These are phyloP conservation scores for Ophiothrix spiculata DNA, from an alignment of 35 echinoderm and acorn worm genomes.

Conservation along the genomic window DNA sequence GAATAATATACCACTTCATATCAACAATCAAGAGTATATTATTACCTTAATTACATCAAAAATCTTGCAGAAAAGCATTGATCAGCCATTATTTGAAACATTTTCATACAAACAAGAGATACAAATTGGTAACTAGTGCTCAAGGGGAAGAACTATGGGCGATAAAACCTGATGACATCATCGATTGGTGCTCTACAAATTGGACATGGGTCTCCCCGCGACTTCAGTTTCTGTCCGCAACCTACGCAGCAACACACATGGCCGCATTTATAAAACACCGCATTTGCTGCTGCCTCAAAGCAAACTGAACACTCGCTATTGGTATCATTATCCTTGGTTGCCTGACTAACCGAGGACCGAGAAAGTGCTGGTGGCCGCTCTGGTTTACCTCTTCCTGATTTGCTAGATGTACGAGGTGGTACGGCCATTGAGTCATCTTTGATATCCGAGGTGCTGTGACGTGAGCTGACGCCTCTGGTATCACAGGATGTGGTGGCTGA, in stretches of 20 bases:
- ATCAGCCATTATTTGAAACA: too few species aligned
- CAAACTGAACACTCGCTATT: slow-evolving; percentile 85
- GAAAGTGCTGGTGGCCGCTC: neutral
- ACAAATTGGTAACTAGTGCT: too few species aligned
- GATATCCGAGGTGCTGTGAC: neutral
- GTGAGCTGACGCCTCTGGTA: neutral
- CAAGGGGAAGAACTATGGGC: slow-evolving; percentile 47
- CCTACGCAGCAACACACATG: slow-evolving; percentile 74
- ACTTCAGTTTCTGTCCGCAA: slow-evolving; percentile 73
- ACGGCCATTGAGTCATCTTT: neutral
- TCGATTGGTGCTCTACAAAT: slow-evolving; percentile 73
- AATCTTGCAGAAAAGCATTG: too few species aligned
- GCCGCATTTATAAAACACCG: slow-evolving; percentile 90
- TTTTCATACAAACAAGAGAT: too few species aligned
- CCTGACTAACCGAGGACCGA: neutral
- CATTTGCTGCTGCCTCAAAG: slow-evolving; percentile 71
- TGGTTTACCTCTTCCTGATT: neutral
- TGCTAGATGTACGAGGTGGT: neutral
- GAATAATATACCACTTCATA: too few species aligned
- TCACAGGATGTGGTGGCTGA: neutral
- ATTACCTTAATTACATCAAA: too few species aligned
- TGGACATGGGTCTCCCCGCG: slow-evolving; percentile 61
- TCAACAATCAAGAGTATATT: too few species aligned
- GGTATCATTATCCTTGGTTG: slow-evolving; percentile 3
- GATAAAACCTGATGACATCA: slow-evolving; percentile 79